Evolutionary conservation across 2,888 invertebrate genomes (phyloP).

Genomic region (Sabatieria punctata): DNA sequence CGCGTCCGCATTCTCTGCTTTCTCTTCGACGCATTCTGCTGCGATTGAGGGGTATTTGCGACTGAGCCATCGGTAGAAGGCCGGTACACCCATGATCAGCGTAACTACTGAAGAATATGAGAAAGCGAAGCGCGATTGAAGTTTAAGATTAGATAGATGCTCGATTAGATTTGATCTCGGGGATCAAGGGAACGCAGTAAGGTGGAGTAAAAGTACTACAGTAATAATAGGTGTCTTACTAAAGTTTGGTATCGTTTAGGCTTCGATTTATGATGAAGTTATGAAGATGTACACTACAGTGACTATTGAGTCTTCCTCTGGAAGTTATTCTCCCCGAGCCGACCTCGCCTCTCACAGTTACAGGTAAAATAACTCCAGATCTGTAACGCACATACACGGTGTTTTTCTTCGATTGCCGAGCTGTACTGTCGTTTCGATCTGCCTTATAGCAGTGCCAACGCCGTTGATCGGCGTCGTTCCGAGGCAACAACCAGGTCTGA

Average conservation of each 20-base stretch:
- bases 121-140: no score
- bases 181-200: no score
- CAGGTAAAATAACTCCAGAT: neutral
- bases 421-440: no score
- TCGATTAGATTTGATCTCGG: no score
- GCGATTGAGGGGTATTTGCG: conserved; percentile 92
- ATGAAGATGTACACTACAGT: conserved; percentile 96
- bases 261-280: conserved; percentile 65
- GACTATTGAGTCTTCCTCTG: conserved; percentile 64
- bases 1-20: conserved; percentile 46
- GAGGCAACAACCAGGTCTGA: no score
- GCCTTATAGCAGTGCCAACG: no score
- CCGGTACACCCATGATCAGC: conserved; percentile 99
- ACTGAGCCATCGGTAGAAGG: conserved; percentile 95
- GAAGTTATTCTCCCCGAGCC: conserved; percentile 28
- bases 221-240: no score
- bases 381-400: no score
- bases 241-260: conserved; percentile 37
- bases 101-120: no score
- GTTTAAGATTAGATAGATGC: neutral
- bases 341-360: conserved; percentile 33
- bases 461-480: no score
- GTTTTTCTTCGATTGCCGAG: no score
- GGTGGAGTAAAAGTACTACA: no score
- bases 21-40: conserved; percentile 74